Conservation (phyloP, 2,888 invertebrate genomes). For the Chymomyza fuscimana region DNA sequence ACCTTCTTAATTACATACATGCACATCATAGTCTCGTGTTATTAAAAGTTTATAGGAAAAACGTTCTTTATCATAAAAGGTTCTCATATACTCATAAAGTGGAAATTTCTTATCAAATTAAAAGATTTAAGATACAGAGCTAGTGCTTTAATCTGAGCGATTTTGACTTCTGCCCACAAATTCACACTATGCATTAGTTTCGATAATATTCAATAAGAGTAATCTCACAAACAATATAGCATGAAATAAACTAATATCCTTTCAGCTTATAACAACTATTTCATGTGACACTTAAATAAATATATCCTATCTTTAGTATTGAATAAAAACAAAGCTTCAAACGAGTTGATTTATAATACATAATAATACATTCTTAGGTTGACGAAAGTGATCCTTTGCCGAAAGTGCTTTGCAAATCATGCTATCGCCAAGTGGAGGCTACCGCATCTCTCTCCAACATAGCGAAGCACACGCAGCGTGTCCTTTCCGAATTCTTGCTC, state of each 20-base stretch:
- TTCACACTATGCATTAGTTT: background rate
- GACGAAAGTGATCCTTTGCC: constrained; percentile 74
- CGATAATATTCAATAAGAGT: background rate
- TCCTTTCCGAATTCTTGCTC: constrained; percentile 72
- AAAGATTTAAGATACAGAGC: background rate
- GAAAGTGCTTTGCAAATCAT: constrained; percentile 76
- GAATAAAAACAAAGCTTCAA: background rate
- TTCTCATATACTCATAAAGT: constrained; percentile 14
- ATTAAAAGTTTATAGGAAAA: too few species aligned
- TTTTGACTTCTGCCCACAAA: background rate
- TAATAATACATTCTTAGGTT: constrained; percentile 49
- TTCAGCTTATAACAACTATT: background rate
- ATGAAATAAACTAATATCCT: too few species aligned
- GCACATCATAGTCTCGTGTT: background rate
- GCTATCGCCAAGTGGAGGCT: constrained; percentile 77
- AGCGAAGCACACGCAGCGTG: constrained; percentile 76
- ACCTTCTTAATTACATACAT: constrained; percentile 1
- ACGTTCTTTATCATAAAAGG: too few species aligned
- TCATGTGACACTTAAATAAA: background rate
- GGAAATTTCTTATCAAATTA: background rate
- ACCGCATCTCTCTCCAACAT: constrained; percentile 76
- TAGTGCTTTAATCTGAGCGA: background rate
- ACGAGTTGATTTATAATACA: background rate
- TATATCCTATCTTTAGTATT: too few species aligned
- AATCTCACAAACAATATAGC: too few species aligned